These are phyloP conservation scores for Sialis lutaria DNA, from an alignment of 2,888 invertebrate genomes.

Conservation along the genomic window DNA sequence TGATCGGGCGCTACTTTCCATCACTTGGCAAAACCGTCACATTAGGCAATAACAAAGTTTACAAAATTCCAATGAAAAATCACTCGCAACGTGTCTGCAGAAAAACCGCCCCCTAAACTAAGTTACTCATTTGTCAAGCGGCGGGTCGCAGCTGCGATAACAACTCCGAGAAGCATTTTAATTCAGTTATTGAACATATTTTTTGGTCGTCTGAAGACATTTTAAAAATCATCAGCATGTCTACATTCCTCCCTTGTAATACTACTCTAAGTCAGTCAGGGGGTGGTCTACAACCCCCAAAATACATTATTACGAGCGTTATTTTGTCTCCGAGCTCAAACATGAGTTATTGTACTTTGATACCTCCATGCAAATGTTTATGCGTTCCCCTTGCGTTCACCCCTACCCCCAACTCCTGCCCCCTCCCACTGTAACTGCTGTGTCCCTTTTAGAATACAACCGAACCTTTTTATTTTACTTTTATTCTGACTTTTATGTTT, in stretches of 20 bases:
- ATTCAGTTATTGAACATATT: conserved; percentile 29
- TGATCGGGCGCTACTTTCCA: no score
- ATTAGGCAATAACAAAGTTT: no score
- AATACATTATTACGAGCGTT: conserved; percentile 3
- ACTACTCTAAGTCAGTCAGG: conserved; percentile 4
- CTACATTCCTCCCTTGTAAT: conserved; percentile 5
- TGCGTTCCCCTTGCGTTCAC: no score
- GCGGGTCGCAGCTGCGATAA: conserved; percentile 14
- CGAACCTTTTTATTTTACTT: no score
- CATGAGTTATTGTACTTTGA: conserved; percentile 7
- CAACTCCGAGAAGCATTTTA: conserved; percentile 22
- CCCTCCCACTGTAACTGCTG: no score
- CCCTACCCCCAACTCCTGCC: no score
- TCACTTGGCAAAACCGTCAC: no score
- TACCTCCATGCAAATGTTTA: conserved; percentile 5
- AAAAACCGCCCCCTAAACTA: conserved; percentile 14
- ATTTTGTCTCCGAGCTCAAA: conserved; percentile 3
- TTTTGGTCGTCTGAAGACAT: conserved; percentile 24
- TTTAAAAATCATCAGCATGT: conserved; percentile 27
- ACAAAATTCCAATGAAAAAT: no score
- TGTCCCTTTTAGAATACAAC: no score
- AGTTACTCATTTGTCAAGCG: conserved; percentile 27
- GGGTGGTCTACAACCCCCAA: conserved; percentile 2
- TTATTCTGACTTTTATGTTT: no score
- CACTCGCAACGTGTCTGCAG: conserved; percentile 8